phyloP scores from a whole-genome alignment of 2,888 invertebrate genomes.

The Cyclophora punctaria region DNA sequence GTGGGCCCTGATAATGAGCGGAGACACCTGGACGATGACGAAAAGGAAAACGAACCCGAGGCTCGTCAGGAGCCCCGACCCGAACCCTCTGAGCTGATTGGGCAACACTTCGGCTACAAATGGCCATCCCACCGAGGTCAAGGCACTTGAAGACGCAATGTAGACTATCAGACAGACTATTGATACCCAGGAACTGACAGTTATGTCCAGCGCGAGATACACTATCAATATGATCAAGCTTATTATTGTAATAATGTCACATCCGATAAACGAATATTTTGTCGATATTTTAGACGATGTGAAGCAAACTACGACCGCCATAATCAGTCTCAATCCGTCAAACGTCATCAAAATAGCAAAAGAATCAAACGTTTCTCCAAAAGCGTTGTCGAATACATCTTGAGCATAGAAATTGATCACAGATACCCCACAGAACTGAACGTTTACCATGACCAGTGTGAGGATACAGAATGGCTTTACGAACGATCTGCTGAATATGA shows the following conservation, averaged over 20 bases:
- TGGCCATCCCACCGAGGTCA: conserved; percentile 27
- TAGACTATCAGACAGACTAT: conserved; percentile 2
- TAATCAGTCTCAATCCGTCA: conserved; percentile 1
- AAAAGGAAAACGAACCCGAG: conserved; percentile 3
- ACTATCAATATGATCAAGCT: conserved; percentile 1
- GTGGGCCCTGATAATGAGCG: conserved; percentile 1
- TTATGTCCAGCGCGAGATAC: not conserved
- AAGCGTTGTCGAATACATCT: conserved; percentile 4
- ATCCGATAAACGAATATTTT: conserved; percentile 1
- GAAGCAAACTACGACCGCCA: conserved; percentile 1
- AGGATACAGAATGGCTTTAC: conserved; percentile 3
- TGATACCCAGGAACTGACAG: conserved; percentile 1
- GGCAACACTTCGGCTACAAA: conserved; percentile 33
- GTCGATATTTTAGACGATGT: conserved; percentile 3
- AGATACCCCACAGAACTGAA: conserved; percentile 6
- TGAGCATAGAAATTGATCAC: conserved; percentile 8
- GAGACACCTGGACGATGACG: conserved; percentile 4
- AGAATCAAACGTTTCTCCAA: conserved; percentile 5
- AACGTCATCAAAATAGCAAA: conserved; percentile 4
- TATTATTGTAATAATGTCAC: conserved; percentile 1
- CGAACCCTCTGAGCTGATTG: conserved; percentile 27
- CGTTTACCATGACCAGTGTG: conserved; percentile 1
- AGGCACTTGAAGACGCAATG: conserved; percentile 13
- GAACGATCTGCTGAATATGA: conserved; percentile 2
- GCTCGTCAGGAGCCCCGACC: conserved; percentile 19